These are phyloP conservation scores for Fopius arisanus DNA, from an alignment of 1,140 invertebrate species.

Conservation along the genomic window DNA sequence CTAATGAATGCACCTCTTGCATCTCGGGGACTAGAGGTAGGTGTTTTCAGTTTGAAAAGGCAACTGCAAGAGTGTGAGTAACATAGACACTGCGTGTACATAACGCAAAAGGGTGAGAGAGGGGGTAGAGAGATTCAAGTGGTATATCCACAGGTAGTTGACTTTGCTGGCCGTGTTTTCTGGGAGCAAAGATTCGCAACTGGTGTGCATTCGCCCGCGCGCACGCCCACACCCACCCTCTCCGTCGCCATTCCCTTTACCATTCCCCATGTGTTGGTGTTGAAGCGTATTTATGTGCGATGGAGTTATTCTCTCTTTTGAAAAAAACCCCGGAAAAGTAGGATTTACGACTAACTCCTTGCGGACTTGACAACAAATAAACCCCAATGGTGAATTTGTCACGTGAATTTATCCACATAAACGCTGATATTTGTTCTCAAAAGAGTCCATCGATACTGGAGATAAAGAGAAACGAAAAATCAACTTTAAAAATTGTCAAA, in stretches of 20 bases:
- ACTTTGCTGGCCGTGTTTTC: constrained; percentile 51
- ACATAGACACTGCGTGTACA: constrained; percentile 28
- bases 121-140: constrained; percentile 21
- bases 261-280: neutral
- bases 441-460: neutral
- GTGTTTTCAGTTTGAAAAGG: neutral
- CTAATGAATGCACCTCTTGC: neutral
- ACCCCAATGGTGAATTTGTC: neutral
- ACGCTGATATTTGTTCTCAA: neutral
- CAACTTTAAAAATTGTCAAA: neutral
- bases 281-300: neutral
- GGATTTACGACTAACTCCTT: constrained; percentile 21
- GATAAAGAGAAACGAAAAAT: neutral
- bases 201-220: constrained; percentile 39
- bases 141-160: constrained; percentile 59
- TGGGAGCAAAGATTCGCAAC: constrained; percentile 43
- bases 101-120: constrained; percentile 19
- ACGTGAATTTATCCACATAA: neutral
- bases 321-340: constrained; percentile 19
- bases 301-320: neutral
- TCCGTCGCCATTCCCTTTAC: neutral
- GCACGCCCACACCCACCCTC: constrained; percentile 23
- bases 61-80: neutral
- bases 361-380: constrained; percentile 29
- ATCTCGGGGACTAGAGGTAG: neutral